These are phyloP conservation scores for Scytalopus superciliaris DNA, from an alignment of 2,113 vertebrate species.

Conservation along the genomic window DNA sequence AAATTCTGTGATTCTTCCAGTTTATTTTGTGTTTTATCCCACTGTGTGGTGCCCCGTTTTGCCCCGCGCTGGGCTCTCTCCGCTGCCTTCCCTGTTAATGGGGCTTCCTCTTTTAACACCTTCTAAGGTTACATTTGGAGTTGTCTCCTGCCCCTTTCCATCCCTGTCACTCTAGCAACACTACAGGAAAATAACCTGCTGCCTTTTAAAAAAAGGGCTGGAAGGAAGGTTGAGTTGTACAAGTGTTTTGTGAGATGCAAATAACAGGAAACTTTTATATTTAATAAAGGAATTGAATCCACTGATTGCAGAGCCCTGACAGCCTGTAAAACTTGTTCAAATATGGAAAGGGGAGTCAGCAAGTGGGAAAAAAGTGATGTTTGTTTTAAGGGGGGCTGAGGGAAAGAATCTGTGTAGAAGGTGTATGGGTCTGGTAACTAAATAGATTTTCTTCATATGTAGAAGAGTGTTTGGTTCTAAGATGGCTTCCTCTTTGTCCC, in stretches of 20 bases:
- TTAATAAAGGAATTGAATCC: background rate
- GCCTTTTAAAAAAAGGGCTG: background rate
- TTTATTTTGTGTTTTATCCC: background rate
- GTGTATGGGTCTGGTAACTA: background rate
- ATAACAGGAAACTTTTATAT: background rate
- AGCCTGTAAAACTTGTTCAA: background rate
- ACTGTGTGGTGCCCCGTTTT: background rate
- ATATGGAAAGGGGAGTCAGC: background rate
- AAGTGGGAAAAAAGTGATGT: background rate
- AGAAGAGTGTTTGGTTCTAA: background rate
- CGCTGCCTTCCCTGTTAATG: background rate
- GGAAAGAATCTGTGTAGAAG: background rate
- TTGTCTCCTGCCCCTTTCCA: background rate
- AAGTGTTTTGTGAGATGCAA: background rate
- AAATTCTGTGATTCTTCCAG: background rate
- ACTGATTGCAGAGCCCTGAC: background rate
- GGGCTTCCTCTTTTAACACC: background rate
- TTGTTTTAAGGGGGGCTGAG: background rate
- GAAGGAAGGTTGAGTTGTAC: background rate
- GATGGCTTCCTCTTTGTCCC: background rate
- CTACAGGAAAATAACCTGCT: background rate
- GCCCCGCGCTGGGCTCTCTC: background rate
- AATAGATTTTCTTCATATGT: background rate
- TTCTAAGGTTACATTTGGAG: background rate
- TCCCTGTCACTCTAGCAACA: background rate